These are phyloP conservation scores for Chaetodon auriga DNA, from an alignment of 2,113 vertebrate species.

Conservation along the genomic window DNA sequence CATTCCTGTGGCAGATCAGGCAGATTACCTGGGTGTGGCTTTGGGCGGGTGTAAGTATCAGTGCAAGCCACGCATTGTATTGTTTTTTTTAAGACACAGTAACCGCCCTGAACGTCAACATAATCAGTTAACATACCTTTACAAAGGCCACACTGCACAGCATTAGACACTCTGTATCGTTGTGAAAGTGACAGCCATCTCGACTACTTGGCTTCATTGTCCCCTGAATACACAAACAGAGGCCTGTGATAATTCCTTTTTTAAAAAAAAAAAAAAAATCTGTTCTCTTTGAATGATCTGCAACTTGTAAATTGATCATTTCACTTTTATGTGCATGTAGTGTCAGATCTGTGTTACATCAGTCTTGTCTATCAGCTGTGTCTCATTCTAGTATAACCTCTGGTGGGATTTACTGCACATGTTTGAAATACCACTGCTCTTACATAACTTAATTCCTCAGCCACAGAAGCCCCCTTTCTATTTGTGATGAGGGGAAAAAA, in stretches of 20 bases:
- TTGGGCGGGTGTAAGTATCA: conserved; percentile 19
- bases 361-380: neutral
- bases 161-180: conserved; percentile 23
- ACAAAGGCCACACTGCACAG: conserved; percentile 17
- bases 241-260: neutral
- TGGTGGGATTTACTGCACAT: conserved; percentile 40
- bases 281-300: neutral
- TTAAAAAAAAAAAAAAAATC: no score
- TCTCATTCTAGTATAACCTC: conserved; percentile 20
- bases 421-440: conserved; percentile 33
- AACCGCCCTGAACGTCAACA: neutral
- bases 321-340: neutral
- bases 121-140: conserved; percentile 36
- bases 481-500: conserved; percentile 19
- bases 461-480: neutral
- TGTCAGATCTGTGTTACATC: conserved; percentile 4
- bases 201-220: conserved; percentile 8
- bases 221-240: neutral
- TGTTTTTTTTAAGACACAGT: conserved; percentile 24
- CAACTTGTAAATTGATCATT: neutral
- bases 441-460: conserved; percentile 50
- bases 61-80: conserved; percentile 53
- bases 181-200: conserved; percentile 24
- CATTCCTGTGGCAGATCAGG: conserved; percentile 56
- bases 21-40: conserved; percentile 64